Conservation (phyloP, 1,140 invertebrate genomes). For the Calliphora vicina region DNA sequence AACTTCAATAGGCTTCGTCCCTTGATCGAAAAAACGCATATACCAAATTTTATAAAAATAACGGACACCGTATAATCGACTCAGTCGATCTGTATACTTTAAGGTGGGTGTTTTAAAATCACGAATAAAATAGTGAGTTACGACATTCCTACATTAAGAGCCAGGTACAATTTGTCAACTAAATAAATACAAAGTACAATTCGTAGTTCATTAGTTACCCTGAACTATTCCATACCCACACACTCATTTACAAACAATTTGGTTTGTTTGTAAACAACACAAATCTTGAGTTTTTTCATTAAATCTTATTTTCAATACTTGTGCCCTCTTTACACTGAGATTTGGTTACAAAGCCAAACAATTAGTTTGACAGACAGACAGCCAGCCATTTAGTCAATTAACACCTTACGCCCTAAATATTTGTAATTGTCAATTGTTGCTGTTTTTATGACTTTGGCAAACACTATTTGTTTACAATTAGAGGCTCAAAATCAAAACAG, state of each 20-base stretch:
- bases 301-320: neutral
- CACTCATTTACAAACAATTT: neutral
- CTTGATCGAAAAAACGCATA: too few relatives aligned
- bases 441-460: neutral
- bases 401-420: constrained; percentile 2
- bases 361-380: too few relatives aligned
- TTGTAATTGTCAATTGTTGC: neutral
- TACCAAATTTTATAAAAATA: too few relatives aligned
- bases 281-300: neutral
- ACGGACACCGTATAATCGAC: too few relatives aligned
- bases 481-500: neutral
- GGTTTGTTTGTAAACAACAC: neutral
- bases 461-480: neutral
- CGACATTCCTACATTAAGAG: too few relatives aligned
- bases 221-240: neutral
- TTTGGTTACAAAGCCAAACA: neutral
- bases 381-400: neutral
- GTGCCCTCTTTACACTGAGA: neutral
- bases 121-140: too few relatives aligned
- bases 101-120: too few relatives aligned
- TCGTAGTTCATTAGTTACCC: neutral
- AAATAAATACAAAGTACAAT: too few relatives aligned
- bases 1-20: too few relatives aligned
- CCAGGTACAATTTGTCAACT: too few relatives aligned
- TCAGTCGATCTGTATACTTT: too few relatives aligned